These are phyloP conservation scores for Ptilonorhynchus violaceus DNA, from an alignment of 2,113 vertebrate species.

Conservation along the genomic window DNA sequence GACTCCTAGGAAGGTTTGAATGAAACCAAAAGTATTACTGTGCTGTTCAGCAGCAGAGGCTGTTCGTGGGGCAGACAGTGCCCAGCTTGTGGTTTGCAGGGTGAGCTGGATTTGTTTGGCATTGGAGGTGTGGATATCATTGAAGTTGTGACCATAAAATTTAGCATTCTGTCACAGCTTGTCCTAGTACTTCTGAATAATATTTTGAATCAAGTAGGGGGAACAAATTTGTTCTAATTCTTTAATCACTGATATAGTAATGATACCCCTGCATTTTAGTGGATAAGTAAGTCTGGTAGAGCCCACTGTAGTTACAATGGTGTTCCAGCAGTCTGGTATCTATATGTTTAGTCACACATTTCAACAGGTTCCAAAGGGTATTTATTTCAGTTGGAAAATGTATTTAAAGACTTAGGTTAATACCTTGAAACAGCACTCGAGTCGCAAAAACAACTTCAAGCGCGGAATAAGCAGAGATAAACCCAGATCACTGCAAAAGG, in stretches of 20 bases:
- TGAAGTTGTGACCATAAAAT: neutral
- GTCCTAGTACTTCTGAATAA: neutral
- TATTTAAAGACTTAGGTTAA: neutral
- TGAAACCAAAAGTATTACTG: neutral
- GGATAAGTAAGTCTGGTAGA: neutral
- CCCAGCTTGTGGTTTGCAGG: neutral
- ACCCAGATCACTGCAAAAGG: neutral
- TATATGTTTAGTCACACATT: neutral
- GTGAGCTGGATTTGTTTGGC: neutral
- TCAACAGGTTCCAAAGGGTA: neutral
- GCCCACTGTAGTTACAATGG: neutral
- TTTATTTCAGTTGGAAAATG: neutral
- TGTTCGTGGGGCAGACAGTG: neutral
- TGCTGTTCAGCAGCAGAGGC: neutral
- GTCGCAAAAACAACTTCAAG: neutral
- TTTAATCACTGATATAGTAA: neutral
- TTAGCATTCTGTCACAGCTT: neutral
- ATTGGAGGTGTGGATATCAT: neutral
- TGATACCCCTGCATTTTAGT: neutral
- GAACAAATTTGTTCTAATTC: neutral
- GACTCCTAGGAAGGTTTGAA: neutral
- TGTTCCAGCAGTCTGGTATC: neutral
- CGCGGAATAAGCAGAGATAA: neutral
- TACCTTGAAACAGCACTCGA: rapidly evolving
- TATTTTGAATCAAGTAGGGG: neutral